phyloP scores from a whole-genome alignment of 2,888 invertebrate genomes.

The Noctua comes region DNA sequence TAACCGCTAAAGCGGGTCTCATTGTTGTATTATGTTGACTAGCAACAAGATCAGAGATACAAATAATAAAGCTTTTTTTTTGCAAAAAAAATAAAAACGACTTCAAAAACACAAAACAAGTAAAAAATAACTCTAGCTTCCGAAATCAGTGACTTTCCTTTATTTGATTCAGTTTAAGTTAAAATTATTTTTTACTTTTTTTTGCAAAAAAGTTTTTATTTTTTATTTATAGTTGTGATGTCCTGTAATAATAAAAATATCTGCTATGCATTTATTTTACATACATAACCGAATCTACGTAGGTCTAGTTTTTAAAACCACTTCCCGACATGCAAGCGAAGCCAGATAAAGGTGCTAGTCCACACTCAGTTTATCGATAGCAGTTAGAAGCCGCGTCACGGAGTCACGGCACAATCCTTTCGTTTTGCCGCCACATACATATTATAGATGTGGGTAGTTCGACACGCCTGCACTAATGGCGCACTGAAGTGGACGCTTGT shows the following conservation, averaged over 20 bases:
- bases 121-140: no score
- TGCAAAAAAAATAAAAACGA: no score
- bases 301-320: background rate
- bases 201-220: no score
- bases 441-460: conserved; percentile 11
- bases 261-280: no score
- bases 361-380: background rate
- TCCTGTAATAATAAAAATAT: no score
- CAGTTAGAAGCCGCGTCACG: conserved; percentile 64
- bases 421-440: conserved; percentile 49
- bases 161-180: no score
- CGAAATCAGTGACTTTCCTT: no score
- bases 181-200: no score
- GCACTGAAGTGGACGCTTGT: conserved; percentile 25
- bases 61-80: no score
- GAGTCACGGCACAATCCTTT: conserved; percentile 65
- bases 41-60: background rate
- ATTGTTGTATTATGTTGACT: background rate
- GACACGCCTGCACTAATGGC: conserved; percentile 32
- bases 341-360: conserved; percentile 54
- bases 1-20: background rate
- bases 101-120: no score
- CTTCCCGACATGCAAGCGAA: conserved; percentile 46
- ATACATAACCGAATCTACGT: no score
- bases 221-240: no score